A percentile compares a stretch with the other conserved stretches of the same genome.
Evolutionary conservation across 2,797 vertebrate species (phyloP).

Genomic region (Aeoliscus strigatus): DNA sequence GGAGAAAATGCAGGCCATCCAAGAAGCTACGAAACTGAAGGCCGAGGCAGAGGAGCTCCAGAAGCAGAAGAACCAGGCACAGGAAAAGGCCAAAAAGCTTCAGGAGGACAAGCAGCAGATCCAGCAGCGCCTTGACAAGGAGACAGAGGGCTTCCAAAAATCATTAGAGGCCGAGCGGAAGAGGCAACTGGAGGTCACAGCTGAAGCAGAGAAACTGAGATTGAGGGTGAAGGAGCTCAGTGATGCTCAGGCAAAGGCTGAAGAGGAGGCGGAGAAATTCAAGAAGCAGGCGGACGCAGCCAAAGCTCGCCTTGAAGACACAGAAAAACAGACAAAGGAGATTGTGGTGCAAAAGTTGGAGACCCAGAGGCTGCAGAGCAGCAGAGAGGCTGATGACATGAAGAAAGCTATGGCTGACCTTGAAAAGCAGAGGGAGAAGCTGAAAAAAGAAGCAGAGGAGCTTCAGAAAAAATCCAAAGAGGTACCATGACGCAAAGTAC

Average conservation of each 20-base stretch:
- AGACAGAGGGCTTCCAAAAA: constrained; percentile 89
- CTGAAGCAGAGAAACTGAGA: constrained; percentile 87
- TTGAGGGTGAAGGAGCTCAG: constrained; percentile 85
- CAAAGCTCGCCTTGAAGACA: constrained; percentile 73
- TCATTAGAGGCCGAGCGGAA: constrained; percentile 84
- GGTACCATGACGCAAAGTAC: constrained; percentile 77
- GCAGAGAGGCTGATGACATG: constrained; percentile 82
- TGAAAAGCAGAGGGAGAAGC: constrained; percentile 84
- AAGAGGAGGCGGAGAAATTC: constrained; percentile 87
- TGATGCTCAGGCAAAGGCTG: constrained; percentile 82
- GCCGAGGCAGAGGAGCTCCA: constrained; percentile 89
- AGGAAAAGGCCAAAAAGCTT: constrained; percentile 85
- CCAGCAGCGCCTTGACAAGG: constrained; percentile 82
- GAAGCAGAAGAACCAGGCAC: constrained; percentile 88
- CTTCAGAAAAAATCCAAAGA: constrained; percentile 90
- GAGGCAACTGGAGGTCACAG: constrained; percentile 81
- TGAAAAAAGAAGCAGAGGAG: constrained; percentile 81
- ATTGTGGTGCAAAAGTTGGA: constrained; percentile 86
- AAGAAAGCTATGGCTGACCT: constrained; percentile 81
- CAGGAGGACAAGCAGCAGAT: constrained; percentile 91
- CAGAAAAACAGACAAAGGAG: constrained; percentile 79
- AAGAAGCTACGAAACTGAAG: constrained; percentile 86
- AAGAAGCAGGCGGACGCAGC: constrained; percentile 89
- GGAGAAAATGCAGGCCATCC: constrained; percentile 95
- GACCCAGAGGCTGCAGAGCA: constrained; percentile 86